phyloP scores from a whole-genome alignment of 2,113 vertebrate genomes.

The Callospermophilus lateralis region DNA sequence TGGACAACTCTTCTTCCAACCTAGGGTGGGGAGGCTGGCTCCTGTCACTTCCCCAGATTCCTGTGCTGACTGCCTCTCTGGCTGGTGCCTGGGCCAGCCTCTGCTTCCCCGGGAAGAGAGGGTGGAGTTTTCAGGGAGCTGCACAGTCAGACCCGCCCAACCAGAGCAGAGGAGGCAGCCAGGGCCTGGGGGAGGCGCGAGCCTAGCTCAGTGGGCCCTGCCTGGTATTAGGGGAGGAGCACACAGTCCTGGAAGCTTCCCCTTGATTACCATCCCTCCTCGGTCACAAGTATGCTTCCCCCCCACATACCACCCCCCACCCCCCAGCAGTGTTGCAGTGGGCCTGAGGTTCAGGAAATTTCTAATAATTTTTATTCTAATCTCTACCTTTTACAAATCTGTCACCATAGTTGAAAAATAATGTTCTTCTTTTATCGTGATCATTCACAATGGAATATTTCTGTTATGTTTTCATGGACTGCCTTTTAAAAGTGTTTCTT shows the following conservation, averaged over 20 bases:
- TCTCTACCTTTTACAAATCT: neutral
- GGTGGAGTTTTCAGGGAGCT: neutral
- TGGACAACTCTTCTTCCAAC: neutral
- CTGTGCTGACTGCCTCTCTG: conserved; percentile 18
- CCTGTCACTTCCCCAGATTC: neutral
- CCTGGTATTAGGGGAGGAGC: neutral
- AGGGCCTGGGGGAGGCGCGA: neutral
- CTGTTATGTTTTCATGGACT: neutral
- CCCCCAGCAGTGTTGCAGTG: neutral
- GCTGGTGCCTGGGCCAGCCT: neutral
- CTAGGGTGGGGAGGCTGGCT: neutral
- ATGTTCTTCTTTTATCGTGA: neutral
- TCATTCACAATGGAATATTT: neutral
- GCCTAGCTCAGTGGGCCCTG: neutral
- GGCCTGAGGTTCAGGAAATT: neutral
- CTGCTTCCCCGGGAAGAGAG: neutral
- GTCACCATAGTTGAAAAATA: neutral
- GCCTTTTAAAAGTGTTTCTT: neutral
- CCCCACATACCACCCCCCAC: too few relatives aligned
- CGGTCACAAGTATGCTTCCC: neutral
- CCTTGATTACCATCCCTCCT: neutral
- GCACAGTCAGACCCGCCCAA: neutral
- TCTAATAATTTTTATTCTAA: neutral
- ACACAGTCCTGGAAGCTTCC: neutral
- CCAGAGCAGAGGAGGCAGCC: neutral